A percentile compares a stretch with the other conserved stretches of the same genome.
Evolutionary conservation across 2,888 invertebrate genomes (phyloP).

Genomic region (Coleophora deauratella): DNA sequence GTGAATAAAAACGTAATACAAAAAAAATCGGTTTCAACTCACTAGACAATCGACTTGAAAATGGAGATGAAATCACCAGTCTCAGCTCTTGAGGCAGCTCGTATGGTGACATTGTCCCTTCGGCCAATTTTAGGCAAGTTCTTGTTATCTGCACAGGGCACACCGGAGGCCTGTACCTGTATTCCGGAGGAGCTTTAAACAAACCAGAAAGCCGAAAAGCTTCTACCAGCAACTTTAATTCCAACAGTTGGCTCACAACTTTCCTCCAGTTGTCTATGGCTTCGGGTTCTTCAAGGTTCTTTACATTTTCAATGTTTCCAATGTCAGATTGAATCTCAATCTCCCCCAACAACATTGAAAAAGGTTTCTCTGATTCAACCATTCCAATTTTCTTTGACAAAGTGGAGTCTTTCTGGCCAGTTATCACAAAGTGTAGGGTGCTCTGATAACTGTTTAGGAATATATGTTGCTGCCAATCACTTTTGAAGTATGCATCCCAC

Average conservation of each 20-base stretch:
- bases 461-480: slow-evolving; percentile 33
- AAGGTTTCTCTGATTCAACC: slow-evolving; percentile 43
- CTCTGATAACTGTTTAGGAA: slow-evolving; percentile 48
- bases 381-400: slow-evolving; percentile 41
- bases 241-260: slow-evolving; percentile 70
- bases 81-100: slow-evolving; percentile 79
- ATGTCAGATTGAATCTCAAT: slow-evolving; percentile 63
- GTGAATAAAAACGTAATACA: too few species aligned
- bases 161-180: slow-evolving; percentile 41
- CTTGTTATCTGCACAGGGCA: slow-evolving; percentile 74
- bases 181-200: slow-evolving; percentile 63
- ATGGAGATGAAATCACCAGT: slow-evolving; percentile 63
- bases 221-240: slow-evolving; percentile 72
- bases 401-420: slow-evolving; percentile 47
- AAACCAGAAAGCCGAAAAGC: slow-evolving; percentile 75
- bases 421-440: slow-evolving; percentile 49
- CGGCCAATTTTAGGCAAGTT: slow-evolving; percentile 77
- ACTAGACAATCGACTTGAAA: slow-evolving; percentile 50
- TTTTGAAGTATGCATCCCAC: slow-evolving; percentile 59
- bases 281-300: slow-evolving; percentile 49
- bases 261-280: slow-evolving; percentile 56
- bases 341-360: slow-evolving; percentile 49
- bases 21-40: slow-evolving; percentile 24
- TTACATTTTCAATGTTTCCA: slow-evolving; percentile 52
- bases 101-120: slow-evolving; percentile 75